phyloP scores from a whole-genome alignment of 2,113 vertebrate species.

The Speoplatyrhinus poulsoni region DNA sequence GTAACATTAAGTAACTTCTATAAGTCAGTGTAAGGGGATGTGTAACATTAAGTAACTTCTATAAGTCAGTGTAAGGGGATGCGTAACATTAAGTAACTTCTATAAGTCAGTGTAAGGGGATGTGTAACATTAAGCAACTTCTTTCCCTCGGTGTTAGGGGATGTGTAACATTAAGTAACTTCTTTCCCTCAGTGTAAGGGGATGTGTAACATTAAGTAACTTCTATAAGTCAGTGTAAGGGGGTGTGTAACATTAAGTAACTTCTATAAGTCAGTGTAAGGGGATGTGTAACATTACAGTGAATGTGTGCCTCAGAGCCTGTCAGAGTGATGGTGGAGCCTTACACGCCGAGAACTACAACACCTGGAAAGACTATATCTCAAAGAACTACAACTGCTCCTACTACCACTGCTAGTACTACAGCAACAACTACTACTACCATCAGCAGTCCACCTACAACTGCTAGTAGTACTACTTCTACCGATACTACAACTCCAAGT shows the following conservation, averaged over 20 bases:
- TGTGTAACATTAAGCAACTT: too few species aligned
- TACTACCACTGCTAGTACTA: constrained; percentile 3
- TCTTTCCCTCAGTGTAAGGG: too few species aligned
- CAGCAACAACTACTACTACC: not conserved
- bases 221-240: too few species aligned
- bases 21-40: too few species aligned
- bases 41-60: too few species aligned
- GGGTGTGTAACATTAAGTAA: not conserved
- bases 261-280: not conserved
- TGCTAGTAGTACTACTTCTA: not conserved
- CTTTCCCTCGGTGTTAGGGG: too few species aligned
- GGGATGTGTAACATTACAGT: not conserved
- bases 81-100: too few species aligned
- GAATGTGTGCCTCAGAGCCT: constrained; percentile 60
- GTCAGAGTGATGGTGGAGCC: constrained; percentile 75
- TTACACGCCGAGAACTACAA: constrained; percentile 52
- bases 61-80: too few species aligned
- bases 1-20: too few species aligned
- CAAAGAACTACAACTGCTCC: not conserved
- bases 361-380: constrained; percentile 10
- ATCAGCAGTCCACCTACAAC: not conserved
- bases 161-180: too few species aligned
- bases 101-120: too few species aligned
- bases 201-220: too few species aligned
- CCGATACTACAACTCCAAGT: not conserved